Base-by-base conservation (phyloP, 1,140 invertebrate genomes). In the Berghia stephanieae region DNA sequence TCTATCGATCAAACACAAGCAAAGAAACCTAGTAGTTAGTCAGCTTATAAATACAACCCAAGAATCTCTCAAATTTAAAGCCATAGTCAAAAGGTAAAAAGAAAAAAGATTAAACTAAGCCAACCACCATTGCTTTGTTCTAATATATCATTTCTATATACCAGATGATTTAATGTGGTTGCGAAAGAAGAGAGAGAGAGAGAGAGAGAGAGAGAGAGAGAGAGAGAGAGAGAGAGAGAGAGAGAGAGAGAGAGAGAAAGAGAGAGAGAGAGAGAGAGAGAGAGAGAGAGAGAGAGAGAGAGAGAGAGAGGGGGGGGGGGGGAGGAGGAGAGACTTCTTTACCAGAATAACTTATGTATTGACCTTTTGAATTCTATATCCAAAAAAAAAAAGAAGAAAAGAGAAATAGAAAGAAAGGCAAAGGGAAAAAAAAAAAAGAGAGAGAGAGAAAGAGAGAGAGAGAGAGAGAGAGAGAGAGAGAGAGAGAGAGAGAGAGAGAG, bases 211-310 rank as follows among this genome's bases (percentile, higher is more conserved):
- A 24, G 5, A 4, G 44, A 36, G 38, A 4, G 40, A 27, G 40
- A 10, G 40, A 21, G 40, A 18, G 40, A 42, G 21, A n/a, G 24
- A 46, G 42, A 44, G 18, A 71, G 42, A 44, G 16, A 71, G 68
- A 46, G 68, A 44, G 10, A 43, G 40, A 43, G 40, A 43, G 16
- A 44, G 40, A 46, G 68, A 46, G 38, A 71, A n/a, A 71, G 68
- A 71, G 68, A 71, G 43, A 34, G 68, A 46, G 68, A 38, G 68
- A 71, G 8, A 71, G 38, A 71, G 68, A 71, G 68, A 46, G 43
- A 34, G 68, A 71, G 68, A 71, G 40, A 46, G 43, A 71, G 68
- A 71, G 68, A 71, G 68, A 71, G 68, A 71, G 43, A 71, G 24
- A 46, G 43, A 71, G 68, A 46, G 68, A 46, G 68, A 71, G 68